These are phyloP conservation scores for Diadumene lineata DNA, from an alignment of 92 coral and sea anemone genomes.

Conservation along the genomic window DNA sequence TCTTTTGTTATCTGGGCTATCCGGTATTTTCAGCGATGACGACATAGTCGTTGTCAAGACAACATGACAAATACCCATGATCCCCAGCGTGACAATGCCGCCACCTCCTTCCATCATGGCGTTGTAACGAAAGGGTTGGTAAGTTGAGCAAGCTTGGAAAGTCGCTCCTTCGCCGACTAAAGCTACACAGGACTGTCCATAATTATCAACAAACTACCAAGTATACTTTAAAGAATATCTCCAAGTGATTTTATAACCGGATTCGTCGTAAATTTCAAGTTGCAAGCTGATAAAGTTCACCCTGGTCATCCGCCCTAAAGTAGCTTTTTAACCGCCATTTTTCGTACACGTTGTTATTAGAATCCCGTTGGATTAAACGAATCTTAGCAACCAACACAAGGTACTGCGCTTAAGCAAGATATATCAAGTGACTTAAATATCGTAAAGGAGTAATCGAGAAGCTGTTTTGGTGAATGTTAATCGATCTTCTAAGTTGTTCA, in stretches of 20 bases:
- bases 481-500: constrained; percentile 2
- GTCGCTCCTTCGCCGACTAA: constrained; percentile 29
- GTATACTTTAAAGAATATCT: background rate
- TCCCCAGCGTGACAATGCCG: constrained; percentile 24
- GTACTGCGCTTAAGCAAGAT: constrained; percentile 6
- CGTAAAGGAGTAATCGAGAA: constrained; percentile 12
- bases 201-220: background rate
- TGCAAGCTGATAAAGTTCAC: background rate
- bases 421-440: background rate
- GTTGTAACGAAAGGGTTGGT: constrained; percentile 9
- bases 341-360: background rate
- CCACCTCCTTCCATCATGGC: constrained; percentile 47
- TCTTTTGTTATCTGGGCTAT: constrained; percentile 8
- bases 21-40: constrained; percentile 54
- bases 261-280: constrained; percentile 15
- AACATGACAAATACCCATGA: constrained; percentile 63
- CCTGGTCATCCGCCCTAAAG: constrained; percentile 26
- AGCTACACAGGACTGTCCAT: background rate
- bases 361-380: background rate
- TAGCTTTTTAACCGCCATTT: constrained; percentile 25
- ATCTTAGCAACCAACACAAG: background rate
- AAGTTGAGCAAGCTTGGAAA: constrained; percentile 20
- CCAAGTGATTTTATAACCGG: constrained; percentile 2
- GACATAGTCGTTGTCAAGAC: constrained; percentile 63
- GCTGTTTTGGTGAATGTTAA: background rate